A percentile compares a stretch with the other conserved stretches of the same genome.
Evolutionary conservation across 2,113 vertebrate species (phyloP).

Genomic region (Argyrosomus japonicus): DNA sequence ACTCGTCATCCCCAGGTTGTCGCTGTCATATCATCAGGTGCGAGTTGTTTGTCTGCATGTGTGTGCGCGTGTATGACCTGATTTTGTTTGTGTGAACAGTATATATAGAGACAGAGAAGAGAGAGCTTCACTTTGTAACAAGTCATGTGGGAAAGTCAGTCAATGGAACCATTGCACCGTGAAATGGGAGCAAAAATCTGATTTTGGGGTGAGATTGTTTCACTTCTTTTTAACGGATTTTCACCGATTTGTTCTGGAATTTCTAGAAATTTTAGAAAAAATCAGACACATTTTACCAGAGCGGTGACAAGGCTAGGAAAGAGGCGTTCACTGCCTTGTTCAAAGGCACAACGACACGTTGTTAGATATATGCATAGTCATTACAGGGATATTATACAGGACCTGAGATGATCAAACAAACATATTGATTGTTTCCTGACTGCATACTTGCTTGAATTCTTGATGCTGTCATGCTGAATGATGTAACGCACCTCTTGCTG

Average conservation of each 20-base stretch:
- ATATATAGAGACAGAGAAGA: neutral
- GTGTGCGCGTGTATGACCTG: slow-evolving; percentile 7
- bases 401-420: neutral
- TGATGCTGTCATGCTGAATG: neutral
- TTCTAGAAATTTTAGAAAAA: neutral
- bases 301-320: no score
- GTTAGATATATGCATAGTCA: neutral
- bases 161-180: neutral
- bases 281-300: neutral
- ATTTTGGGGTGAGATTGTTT: neutral
- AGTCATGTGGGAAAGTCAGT: neutral
- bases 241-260: neutral
- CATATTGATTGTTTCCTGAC: neutral
- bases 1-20: neutral
- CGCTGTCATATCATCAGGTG: neutral
- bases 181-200: neutral
- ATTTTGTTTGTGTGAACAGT: slow-evolving; percentile 10
- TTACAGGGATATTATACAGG: neutral
- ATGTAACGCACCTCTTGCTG: neutral
- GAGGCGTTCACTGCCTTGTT: no score
- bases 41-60: neutral
- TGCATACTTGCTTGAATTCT: neutral
- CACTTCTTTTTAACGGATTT: neutral
- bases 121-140: neutral
- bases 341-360: no score